phyloP scores from a whole-genome alignment of 2,888 invertebrate genomes.

The Apotomis turbidana region DNA sequence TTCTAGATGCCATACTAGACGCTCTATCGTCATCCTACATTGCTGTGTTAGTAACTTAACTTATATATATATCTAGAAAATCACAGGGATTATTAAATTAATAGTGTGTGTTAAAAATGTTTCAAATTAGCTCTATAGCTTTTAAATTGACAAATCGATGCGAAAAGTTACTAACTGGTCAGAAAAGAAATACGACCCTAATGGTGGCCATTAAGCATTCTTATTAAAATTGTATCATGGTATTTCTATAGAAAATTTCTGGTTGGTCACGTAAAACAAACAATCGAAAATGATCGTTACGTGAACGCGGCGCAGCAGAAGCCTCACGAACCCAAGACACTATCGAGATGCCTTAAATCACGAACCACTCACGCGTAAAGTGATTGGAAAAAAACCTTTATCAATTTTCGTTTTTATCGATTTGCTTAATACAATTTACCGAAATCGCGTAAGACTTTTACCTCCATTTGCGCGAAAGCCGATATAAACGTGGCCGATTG shows the following conservation, averaged over 20 bases:
- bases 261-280: slow-evolving; percentile 46
- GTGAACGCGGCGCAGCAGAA: slow-evolving; percentile 49
- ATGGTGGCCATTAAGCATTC: neutral
- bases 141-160: neutral
- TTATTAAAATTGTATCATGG: neutral
- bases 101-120: neutral
- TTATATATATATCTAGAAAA: neutral
- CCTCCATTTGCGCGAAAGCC: slow-evolving; percentile 66
- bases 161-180: neutral
- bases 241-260: slow-evolving; percentile 12
- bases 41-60: neutral
- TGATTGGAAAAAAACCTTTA: slow-evolving; percentile 62
- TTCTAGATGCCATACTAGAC: slow-evolving; percentile 21
- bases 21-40: neutral
- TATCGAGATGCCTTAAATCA: slow-evolving; percentile 65
- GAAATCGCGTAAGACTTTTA: slow-evolving; percentile 68
- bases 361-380: slow-evolving; percentile 77
- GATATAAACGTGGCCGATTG: slow-evolving; percentile 51
- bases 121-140: neutral
- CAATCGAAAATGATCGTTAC: slow-evolving; percentile 54
- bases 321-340: slow-evolving; percentile 53
- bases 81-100: neutral
- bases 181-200: neutral
- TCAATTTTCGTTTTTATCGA: slow-evolving; percentile 68
- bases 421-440: slow-evolving; percentile 69